Evolutionary conservation across 2,797 vertebrate species (phyloP), one percentile per base, ranked within the genome.

Genomic region (Mormyrus hasselquistii): DNA sequence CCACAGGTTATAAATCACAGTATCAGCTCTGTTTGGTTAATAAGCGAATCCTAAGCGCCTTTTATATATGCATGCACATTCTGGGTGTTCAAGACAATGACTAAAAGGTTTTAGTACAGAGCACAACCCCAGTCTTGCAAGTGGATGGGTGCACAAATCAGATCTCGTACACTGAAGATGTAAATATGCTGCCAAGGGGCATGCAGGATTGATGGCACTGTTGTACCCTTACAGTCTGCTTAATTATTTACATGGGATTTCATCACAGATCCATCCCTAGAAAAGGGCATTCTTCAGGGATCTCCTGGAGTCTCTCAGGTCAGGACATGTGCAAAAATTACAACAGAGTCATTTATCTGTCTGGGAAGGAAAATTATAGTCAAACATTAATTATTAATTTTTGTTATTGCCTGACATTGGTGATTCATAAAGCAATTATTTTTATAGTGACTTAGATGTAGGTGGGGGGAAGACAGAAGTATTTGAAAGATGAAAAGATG

Each of bases 201-300:
- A 38, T 16, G 65, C 29, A 16, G 65, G 91, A 94, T 92, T 88
- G 92, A 92, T 93, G 92, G 91, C 89, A 88, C 88, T 89, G 79
- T 88, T 90, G 89, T 7, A 44, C n/a, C 91, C 90, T 91, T 90
- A 92, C 90, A 90, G 90, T 90, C 65, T 59, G 90, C 90, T 50
- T 86, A 89, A 88, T 90, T 93, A 93, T 94, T 90, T 93, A 94
- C 93, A 92, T 89, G 87, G 88, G 91, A 93, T 91, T 86, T 55
- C 92, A 92, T 92, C 92, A 83, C n/a, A 91, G 38, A 92, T 85
- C 5, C 84, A 90, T 90, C 90, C 88, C 89, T 83, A 6, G 2
- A 34, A 91, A 88, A 90, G 90, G 93, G 93, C 91, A 16, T 90
- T 92, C 92, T 90, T 90, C 2, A 1, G 91, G 90, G 92, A 93